Conservation (phyloP, 2,113 vertebrate species). For the Megatriorchis doriae region DNA sequence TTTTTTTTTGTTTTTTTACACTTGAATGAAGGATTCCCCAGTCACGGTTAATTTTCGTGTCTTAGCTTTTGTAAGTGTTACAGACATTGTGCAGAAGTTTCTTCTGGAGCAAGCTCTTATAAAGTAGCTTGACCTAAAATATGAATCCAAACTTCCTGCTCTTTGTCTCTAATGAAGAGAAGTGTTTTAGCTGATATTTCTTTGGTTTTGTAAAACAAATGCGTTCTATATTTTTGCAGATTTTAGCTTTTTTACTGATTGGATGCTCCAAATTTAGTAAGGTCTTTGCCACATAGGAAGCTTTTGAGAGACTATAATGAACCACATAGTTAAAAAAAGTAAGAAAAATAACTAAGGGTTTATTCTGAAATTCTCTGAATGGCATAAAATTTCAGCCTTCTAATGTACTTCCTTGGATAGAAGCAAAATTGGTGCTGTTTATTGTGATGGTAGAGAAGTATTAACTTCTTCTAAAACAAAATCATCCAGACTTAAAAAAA, state of each 20-base stretch:
- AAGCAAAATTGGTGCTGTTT: slow-evolving; percentile 74
- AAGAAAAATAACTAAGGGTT: slow-evolving; percentile 52
- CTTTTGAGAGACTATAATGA: slow-evolving; percentile 58
- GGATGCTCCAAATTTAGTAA: slow-evolving; percentile 72
- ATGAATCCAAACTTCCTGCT: slow-evolving; percentile 67
- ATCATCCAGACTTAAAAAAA: slow-evolving; percentile 76
- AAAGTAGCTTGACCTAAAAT: slow-evolving; percentile 68
- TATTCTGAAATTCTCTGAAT: slow-evolving; percentile 68
- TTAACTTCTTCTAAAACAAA: slow-evolving; percentile 85
- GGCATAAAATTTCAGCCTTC: slow-evolving; percentile 69
- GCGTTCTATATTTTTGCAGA: slow-evolving; percentile 78
- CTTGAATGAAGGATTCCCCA: slow-evolving; percentile 60
- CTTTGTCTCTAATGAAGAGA: slow-evolving; percentile 70
- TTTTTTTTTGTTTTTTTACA: neutral
- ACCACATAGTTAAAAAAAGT: neutral
- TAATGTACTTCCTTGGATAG: slow-evolving; percentile 73
- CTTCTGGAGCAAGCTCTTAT: slow-evolving; percentile 60
- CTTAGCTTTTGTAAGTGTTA: slow-evolving; percentile 56
- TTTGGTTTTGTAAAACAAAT: slow-evolving; percentile 78
- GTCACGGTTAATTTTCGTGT: slow-evolving; percentile 48
- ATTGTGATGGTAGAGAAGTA: slow-evolving; percentile 60
- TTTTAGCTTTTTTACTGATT: slow-evolving; percentile 79
- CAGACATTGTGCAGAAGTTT: slow-evolving; percentile 69
- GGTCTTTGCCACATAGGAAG: slow-evolving; percentile 65
- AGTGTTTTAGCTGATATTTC: slow-evolving; percentile 60